Percentiles rank a stretch among this genome's conserved stretches.
These are phyloP conservation scores for Molorchus minor DNA, from an alignment of 2,888 invertebrate genomes.

Conservation along the genomic window DNA sequence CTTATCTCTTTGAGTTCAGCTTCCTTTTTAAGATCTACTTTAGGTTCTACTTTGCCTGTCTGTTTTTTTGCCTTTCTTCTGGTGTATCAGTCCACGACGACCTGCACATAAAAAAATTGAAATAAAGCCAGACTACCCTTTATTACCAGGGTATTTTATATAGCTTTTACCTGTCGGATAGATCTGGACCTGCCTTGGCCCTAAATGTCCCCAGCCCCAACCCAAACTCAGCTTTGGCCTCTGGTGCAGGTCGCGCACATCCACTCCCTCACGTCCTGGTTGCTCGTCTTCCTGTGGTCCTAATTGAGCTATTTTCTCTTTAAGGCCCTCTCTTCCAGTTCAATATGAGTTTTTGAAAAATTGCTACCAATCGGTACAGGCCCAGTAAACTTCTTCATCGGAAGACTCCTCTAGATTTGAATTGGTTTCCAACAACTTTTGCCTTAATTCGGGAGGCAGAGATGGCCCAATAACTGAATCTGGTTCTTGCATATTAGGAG, in stretches of 20 bases:
- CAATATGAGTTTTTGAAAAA: conserved; percentile 70
- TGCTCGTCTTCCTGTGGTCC: conserved; percentile 60
- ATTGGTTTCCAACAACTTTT: conserved; percentile 34
- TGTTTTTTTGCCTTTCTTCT: conserved; percentile 68
- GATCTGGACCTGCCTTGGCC: conserved; percentile 76
- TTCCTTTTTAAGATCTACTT: conserved; percentile 64
- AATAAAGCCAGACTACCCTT: background rate
- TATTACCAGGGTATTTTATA: background rate
- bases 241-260: conserved; percentile 88
- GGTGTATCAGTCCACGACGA: conserved; percentile 92
- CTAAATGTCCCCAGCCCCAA: conserved; percentile 82
- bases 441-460: conserved; percentile 56
- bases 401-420: background rate
- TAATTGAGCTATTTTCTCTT: conserved; percentile 73
- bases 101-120: conserved; percentile 60
- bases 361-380: conserved; percentile 72
- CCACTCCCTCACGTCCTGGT: conserved; percentile 82
- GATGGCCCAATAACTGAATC: conserved; percentile 55
- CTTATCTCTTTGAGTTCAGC: conserved; percentile 64
- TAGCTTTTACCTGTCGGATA: conserved; percentile 71
- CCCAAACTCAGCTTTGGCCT: conserved; percentile 74
- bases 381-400: conserved; percentile 75
- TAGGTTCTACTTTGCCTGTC: conserved; percentile 53
- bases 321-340: conserved; percentile 78
- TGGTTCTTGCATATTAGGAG: conserved; percentile 42